Evolutionary conservation across 2,888 invertebrate genomes (phyloP), one percentile per base, ranked within the genome.

Genomic region (Netelia melanura): DNA sequence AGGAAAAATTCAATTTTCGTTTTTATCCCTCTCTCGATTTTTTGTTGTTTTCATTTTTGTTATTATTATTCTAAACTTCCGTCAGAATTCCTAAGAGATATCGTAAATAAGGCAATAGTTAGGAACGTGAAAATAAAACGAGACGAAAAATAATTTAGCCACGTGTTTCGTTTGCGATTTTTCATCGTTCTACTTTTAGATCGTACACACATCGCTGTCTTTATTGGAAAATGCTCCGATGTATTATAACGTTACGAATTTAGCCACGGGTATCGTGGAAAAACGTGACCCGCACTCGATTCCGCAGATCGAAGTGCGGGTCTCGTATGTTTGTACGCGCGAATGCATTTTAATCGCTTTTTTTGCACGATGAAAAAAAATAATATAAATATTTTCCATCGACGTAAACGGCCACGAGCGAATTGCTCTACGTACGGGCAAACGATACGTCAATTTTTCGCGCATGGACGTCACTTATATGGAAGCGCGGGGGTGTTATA

Each of bases 1-100:
- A 23, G 52, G 64, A 30, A 74, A 72, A 84, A 81, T 68, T 76
- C n/a, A 72, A 84, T 81, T 71, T 74, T 9, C 72, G 17, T 67
- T 65, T 76, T 56, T 70, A 21, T 38, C 43, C 56, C 54, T 48
- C 21, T n/a, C 23, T 11, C 3, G n/a, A 1, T 58, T 6, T 14
- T 56, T n/a, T 44, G 8, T 10, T 81, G 75, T 54, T 70, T 62
- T n/a, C 21, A 52, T 62, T 70, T 30, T 38, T 61, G 56, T 64
- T 48, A 44, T 23, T 43, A 25, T 9, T 10, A 6, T 58, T 6
- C 17, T 65, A 23, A 44, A n/a, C 14, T 75, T 81, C 62, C 75
- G 43, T 23, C 17, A 2, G 10, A n/a, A 43, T 62, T 81, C 54
- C 23, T n/a, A 52, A 10, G 17, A 11, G 38, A 11, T 30, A 52